Evolutionary conservation across 2,113 vertebrate species (phyloP), one percentile per base, ranked within the genome.

Genomic region (Panthera leo): DNA sequence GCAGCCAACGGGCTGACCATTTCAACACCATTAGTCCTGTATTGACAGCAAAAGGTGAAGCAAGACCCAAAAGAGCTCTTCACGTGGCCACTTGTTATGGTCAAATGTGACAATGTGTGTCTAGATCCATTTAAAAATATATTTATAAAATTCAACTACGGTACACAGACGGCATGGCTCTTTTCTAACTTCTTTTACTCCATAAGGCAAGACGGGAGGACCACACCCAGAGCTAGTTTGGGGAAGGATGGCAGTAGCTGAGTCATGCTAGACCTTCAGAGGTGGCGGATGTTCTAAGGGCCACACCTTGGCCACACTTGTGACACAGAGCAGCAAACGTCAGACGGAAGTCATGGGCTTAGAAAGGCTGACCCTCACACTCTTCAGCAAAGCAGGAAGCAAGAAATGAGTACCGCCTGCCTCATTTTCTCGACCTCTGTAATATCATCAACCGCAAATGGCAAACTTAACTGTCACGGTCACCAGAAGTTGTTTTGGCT

Each of bases 331-430:
- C 21, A 61, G 27, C 15, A 27, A n/a, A 53, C 51, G 7, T n/a
- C 58, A 12, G 82, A 89, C 58, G 14, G 78, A 89, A 84, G 39
- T 23, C 71, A 58, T 75, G 51, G 53, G 21, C 61, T 16, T 6
- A 51, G 45, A 87, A 94, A 91, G 34, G 94, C 86, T 7, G 51
- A 76, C 78, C 73, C 68, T 71, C 18, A 55, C 29, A 39, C 55
- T 27, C 73, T 45, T 58, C n/a, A 89, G 94, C 29, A 68, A 96
- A 45, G 73, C 96, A 93, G 91, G 95, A 96, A 97, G 94, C 76
- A 42, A 97, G 94, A 96, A 94, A 79, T 80, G 85, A 97, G 83
- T 29, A 13, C 71, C 18, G 45, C 70, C 45, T 1, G 58, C 92
- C 63, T 63, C 27, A 23, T 34, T 65, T 39, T 88, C 79, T 89